Evolutionary conservation across 2,888 invertebrate species (phyloP), one percentile per base, ranked within the genome.

Genomic region (Melanargia galathea): DNA sequence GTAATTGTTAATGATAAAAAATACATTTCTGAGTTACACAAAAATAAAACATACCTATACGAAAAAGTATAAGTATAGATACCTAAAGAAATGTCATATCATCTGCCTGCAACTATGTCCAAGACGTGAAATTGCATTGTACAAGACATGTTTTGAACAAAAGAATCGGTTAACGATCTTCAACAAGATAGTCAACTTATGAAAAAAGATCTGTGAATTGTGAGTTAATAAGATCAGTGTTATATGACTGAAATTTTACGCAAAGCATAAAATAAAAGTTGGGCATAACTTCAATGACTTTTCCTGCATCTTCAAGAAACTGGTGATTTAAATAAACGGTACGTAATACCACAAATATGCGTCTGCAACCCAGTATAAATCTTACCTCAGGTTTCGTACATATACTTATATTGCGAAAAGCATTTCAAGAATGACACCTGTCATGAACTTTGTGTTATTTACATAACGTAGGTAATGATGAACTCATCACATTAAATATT

Each of bases 401-500:
- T n/a, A n/a, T n/a, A n/a, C n/a, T n/a, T 56, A 30, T 56, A 43
- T 63, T 62, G 26, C 51, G 40, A 60, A 51, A 65, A 11, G 22
- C 52, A n/a, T 56, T 58, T 20, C 45, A 35, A 43, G 33, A 60
- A 35, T 20, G 54, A 54, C 60, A 49, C 58, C 48, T 60, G 48
- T n/a, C 51, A 57, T 30, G 40, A 58, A 46, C 63, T 58, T 54
- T 52, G 52, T 35, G 26, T 33, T 57, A 59, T 63, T 60, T 58
- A 48, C 58, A 58, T 58, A 58, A 18, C 49, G 22, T 54, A 18
- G 49, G 33, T 63, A 56, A 52, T 18, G 26, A 54, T 57, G 57
- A 54, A 52, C 56, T 66, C 65, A 63, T 57, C 60, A 63, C 35
- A 57, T 59, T 54, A 60, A 60, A 46, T 22, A 60, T 66, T 66